Evolutionary conservation across 2,888 invertebrate species (phyloP).

Genomic region (Ecliptopera silaceata): DNA sequence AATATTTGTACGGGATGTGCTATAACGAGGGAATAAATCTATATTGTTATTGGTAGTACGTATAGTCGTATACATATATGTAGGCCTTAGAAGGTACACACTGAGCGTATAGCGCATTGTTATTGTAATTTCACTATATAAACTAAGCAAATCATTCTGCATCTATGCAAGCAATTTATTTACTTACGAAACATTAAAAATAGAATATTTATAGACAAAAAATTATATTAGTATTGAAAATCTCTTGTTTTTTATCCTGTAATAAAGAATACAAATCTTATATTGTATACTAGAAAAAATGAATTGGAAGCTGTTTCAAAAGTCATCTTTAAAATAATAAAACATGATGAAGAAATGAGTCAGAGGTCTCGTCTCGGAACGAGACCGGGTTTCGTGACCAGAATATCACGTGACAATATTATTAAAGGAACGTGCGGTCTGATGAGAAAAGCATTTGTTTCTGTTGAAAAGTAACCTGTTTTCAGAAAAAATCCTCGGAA

Average conservation of each 20-base stretch:
- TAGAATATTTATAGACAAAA: no score
- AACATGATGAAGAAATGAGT: neutral
- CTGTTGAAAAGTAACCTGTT: neutral
- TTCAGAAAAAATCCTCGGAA: neutral
- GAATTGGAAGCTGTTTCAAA: neutral
- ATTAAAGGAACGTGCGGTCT: neutral
- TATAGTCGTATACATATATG: no score
- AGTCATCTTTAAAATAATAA: neutral
- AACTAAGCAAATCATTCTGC: no score
- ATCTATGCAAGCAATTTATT: no score
- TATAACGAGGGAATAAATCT: slow-evolving; percentile 28
- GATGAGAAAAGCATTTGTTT: neutral
- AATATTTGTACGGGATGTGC: slow-evolving; percentile 48
- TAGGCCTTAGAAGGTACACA: no score
- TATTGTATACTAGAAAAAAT: no score
- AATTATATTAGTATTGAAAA: no score
- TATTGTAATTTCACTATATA: no score
- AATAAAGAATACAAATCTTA: no score
- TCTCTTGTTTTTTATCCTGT: no score
- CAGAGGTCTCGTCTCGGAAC: neutral
- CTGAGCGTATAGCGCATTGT: no score
- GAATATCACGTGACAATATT: slow-evolving; percentile 8
- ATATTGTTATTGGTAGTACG: slow-evolving; percentile 7
- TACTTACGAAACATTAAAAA: no score
- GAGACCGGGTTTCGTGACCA: neutral